Base-by-base conservation (phyloP, 2,888 invertebrate genomes). In the Pelosia muscerda region DNA sequence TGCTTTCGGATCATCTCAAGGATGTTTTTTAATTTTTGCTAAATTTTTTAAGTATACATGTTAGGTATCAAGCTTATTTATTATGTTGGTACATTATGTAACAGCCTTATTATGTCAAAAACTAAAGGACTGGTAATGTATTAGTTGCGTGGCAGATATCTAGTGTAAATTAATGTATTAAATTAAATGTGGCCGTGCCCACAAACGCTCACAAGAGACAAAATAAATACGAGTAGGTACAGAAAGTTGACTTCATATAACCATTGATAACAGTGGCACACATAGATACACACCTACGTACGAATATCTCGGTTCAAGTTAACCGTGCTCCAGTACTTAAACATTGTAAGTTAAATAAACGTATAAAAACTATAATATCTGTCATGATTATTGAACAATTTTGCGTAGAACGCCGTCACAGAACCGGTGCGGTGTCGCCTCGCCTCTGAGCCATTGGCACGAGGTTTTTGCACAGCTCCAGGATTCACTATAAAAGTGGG, bases 401-500 rank as follows among this genome's bases (percentile, higher is more conserved):
- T 91, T 88, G 84, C 91, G 89, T 81, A 83, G 80, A 83, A 82
- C 78, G 75, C 74, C 71, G 81, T 75, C 73, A 63, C 26, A 72
- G 71, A 79, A 70, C 81, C 72, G 75, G 57, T 57, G 57, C n/a
- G 28, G 83, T 73, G 77, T 63, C 23, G 22, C 38, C 65, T 75
- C 72, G 78, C 76, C 77, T 79, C 55, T 74, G 77, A 77, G 84
- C 82, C 81, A 76, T 83, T 75, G 85, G 87, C 84, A 86, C 85
- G 88, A 76, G 79, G 86, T 92, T 90, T 92, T 94, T 88, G 82
- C 74, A 81, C 74, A 85, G 84, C 87, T 86, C 54, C 89, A 86
- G 87, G 87, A 87, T 89, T 86, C 85, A 90, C 87, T 89, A 88
- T 89, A 90, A 92, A 93, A 92, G 90, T 90, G 91, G 87, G 88